Evolutionary conservation across 2,797 vertebrate genomes (phyloP), one percentile per base, ranked within the genome.

Genomic region (Eutrigla gurnardus): DNA sequence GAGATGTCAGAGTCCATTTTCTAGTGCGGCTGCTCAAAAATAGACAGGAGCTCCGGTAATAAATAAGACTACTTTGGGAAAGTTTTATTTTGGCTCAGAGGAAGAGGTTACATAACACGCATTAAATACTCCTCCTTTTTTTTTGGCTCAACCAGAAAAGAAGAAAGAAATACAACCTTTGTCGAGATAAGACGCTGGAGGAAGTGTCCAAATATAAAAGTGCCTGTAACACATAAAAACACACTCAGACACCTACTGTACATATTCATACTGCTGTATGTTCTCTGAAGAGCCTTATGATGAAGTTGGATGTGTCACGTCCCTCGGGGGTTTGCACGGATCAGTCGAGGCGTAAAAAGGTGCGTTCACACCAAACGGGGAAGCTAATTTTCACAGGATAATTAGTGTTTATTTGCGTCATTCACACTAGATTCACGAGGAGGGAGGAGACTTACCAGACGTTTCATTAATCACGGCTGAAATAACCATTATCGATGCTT

Each of bases 31-130:
- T 55, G 77, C 66, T 90, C 85, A 78, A 84, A 90, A 86, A 91
- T 85, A 88, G 87, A 87, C 75, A 69, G 67, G 61, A 84, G 71
- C 65, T 73, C 33, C 33, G 6, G 78, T 77, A 65, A 88, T 86
- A 86, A 81, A 86, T 84, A 83, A 81, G 64, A 65, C 86, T 65
- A 69, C 86, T 88, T 86, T 86, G 76, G 84, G 86, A 84, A 85
- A 76, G 84, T 88, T 90, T 79, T 81, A 81, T 91, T 89, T 86
- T 83, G 87, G 83, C 85, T 79, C 78, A 58, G 65, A 78, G 72
- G 65, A 66, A 62, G 61, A 72, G 69, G 81, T 92, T 90, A 83
- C 82, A 88, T 87, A 92, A 92, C 77, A 92, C 76, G 18, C 70
- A 65, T 68, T 57, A 89, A 89, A 88, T 81, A 73, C 79, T 81